phyloP scores from a whole-genome alignment of 2,888 invertebrate species.

The Limnephilus rhombicus region DNA sequence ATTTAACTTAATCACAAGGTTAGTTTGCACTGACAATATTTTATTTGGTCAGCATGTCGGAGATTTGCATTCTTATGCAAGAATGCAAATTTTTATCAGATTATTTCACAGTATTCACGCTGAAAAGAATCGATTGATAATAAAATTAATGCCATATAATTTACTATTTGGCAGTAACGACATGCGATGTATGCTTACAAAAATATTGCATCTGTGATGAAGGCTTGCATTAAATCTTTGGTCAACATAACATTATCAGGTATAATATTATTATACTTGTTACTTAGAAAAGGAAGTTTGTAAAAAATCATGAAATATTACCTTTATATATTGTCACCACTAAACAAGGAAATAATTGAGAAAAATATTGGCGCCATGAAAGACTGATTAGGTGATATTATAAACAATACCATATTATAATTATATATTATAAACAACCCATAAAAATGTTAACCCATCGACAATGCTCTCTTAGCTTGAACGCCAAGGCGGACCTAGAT shows the following conservation, averaged over 20 bases:
- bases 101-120: not conserved
- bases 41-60: constrained; percentile 13
- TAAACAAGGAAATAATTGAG: not conserved
- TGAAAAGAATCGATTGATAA: not conserved
- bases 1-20: not conserved
- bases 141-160: not conserved
- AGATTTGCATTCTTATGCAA: not conserved
- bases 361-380: not conserved
- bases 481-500: not conserved
- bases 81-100: not conserved
- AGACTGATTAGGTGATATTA: not conserved
- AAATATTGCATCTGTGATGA: not conserved
- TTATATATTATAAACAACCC: not conserved
- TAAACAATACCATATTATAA: not conserved
- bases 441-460: not conserved
- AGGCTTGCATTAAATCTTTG: not conserved
- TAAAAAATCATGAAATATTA: not conserved
- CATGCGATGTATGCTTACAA: not conserved
- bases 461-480: not conserved
- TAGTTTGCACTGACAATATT: constrained; percentile 15
- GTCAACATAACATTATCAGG: not conserved
- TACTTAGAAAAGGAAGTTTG: not conserved
- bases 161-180: not conserved
- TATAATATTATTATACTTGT: not conserved
- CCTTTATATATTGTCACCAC: not conserved